These are phyloP conservation scores for Aurelia aurita complex sp. Pacific DNA, from an alignment of 30 jellyfish, hydroid and myxozoan species.

Conservation along the genomic window DNA sequence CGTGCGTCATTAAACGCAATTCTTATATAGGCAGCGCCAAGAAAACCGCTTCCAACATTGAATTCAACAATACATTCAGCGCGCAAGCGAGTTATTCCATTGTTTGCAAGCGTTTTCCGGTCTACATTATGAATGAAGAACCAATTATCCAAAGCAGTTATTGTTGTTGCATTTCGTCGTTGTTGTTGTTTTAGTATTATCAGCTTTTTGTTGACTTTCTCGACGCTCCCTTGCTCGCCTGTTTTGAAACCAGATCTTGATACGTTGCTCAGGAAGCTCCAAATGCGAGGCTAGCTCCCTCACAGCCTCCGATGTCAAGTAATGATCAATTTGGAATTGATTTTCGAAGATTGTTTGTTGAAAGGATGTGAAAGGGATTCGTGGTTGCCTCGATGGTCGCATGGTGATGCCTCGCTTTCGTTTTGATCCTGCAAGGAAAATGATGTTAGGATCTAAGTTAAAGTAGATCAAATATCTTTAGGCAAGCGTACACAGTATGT, in stretches of 20 bases:
- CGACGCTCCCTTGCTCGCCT: slow-evolving; percentile 88
- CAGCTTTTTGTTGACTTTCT: slow-evolving; percentile 50
- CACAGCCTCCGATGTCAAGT: slow-evolving; percentile 59
- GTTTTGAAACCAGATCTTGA: slow-evolving; percentile 90
- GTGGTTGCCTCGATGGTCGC: slow-evolving; percentile 82
- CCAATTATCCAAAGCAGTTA: no score
- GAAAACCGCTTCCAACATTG: no score
- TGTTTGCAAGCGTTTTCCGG: no score
- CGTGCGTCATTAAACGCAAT: no score
- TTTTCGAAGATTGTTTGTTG: slow-evolving; percentile 80
- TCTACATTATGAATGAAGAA: no score
- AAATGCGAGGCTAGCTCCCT: slow-evolving; percentile 55
- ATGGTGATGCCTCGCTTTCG: slow-evolving; percentile 42
- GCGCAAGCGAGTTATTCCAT: no score
- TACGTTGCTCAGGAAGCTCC: slow-evolving; percentile 72
- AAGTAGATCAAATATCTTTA: no score
- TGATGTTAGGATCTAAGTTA: no score
- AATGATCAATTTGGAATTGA: slow-evolving; percentile 63
- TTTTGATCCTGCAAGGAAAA: slow-evolving; percentile 54
- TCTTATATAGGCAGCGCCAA: no score
- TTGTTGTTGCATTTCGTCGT: no score
- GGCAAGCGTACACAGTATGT: no score
- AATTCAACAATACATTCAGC: no score
- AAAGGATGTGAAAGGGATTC: slow-evolving; percentile 79
- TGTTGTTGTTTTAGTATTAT: not conserved